phyloP scores from a whole-genome alignment of 2,113 vertebrate species.

The Chloroceryle aenea region DNA sequence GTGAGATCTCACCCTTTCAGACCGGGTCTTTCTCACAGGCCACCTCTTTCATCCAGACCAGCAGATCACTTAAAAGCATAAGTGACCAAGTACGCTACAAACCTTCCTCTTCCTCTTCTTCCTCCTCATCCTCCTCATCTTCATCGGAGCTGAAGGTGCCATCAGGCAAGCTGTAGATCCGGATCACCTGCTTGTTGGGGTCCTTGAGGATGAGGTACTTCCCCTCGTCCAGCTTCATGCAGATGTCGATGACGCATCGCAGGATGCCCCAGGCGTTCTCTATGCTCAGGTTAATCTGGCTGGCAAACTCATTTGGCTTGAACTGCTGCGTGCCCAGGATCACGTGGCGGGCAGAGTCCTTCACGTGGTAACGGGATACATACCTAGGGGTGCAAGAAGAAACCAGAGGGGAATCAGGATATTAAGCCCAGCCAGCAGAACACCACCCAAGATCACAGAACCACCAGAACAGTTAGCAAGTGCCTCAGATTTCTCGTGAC shows the following conservation, averaged over 20 bases:
- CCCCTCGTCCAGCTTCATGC: conserved; percentile 98
- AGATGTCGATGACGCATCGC: conserved; percentile 97
- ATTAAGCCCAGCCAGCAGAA: not conserved
- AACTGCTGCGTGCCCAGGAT: conserved; percentile 98
- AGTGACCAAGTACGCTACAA: not conserved
- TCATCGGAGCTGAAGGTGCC: conserved; percentile 99
- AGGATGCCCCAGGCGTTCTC: conserved; percentile 99
- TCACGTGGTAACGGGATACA: conserved; percentile 95
- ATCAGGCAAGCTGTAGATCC: conserved; percentile 95
- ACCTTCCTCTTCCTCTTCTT: conserved; percentile 95
- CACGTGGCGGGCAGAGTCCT: conserved; percentile 94
- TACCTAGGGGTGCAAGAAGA: conserved; percentile 76
- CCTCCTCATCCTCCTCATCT: conserved; percentile 96
- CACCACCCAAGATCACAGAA: not conserved
- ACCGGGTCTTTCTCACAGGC: not conserved
- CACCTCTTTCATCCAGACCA: not conserved
- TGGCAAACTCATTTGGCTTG: conserved; percentile 98
- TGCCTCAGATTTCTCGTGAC: not conserved
- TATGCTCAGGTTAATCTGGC: conserved; percentile 99
- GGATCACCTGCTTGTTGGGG: conserved; percentile 99
- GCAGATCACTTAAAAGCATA: not conserved
- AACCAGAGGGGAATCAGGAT: not conserved
- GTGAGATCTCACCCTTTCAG: not conserved
- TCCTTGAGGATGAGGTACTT: conserved; percentile 99
- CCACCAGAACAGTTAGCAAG: not conserved